These are phyloP conservation scores for Busseola fusca DNA, from an alignment of 2,888 invertebrate genomes.

Conservation along the genomic window DNA sequence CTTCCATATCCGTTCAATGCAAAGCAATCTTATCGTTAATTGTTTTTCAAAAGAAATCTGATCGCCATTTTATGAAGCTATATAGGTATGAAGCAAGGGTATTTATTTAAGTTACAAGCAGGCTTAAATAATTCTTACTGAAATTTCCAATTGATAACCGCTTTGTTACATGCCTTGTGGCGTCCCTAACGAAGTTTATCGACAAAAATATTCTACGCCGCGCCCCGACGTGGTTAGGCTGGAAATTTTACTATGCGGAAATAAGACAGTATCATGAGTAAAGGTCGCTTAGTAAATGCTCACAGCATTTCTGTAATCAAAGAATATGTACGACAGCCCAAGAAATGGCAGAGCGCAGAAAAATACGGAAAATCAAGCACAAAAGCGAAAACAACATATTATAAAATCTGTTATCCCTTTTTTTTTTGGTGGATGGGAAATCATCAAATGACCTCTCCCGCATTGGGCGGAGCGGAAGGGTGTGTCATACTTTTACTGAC, in stretches of 20 bases:
- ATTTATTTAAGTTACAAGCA: not conserved
- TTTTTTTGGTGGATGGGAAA: too few species aligned
- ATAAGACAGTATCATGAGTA: conserved; percentile 4
- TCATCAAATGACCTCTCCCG: too few species aligned
- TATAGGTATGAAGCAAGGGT: not conserved
- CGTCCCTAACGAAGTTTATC: not conserved
- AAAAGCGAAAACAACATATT: conserved; percentile 24
- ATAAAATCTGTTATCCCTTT: conserved; percentile 27
- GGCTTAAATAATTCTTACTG: not conserved
- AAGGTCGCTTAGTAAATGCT: conserved; percentile 4
- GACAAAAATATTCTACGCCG: conserved; percentile 13
- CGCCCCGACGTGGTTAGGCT: not conserved
- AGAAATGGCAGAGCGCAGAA: not conserved
- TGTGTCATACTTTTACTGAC: too few species aligned
- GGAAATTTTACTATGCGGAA: conserved; percentile 23
- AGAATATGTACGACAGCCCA: not conserved
- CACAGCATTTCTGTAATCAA: conserved; percentile 10
- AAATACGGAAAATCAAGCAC: not conserved
- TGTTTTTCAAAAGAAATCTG: not conserved
- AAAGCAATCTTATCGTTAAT: not conserved
- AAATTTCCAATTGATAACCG: conserved; percentile 3
- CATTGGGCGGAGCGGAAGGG: too few species aligned
- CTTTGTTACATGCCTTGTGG: not conserved
- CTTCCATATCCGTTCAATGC: not conserved
- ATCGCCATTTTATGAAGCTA: not conserved